Evolutionary conservation across 2,888 invertebrate genomes (phyloP), one percentile per base, ranked within the genome.

Genomic region (Tetanocera ferruginea): DNA sequence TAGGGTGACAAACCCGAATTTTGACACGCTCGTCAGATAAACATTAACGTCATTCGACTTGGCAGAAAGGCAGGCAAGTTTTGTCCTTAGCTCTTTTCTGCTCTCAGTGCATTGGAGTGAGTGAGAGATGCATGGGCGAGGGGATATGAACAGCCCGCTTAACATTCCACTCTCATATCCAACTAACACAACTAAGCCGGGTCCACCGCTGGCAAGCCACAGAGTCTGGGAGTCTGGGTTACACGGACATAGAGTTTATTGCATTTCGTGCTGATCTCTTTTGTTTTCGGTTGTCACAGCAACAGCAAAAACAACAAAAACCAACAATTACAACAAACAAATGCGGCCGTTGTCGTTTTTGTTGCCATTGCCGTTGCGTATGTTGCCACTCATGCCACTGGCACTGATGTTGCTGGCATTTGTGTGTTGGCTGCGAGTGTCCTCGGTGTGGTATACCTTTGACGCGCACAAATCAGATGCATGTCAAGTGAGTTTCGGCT

Each of bases 401-500:
- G 28, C 52, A 51, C 17, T 43, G 19, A 23, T n/a, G 19, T 23
- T 37, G 34, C n/a, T 14, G 19, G 66, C 34, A 37, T 67, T 37
- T 66, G 62, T 69, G 79, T 51, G 60, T 75, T 51, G 76, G 81
- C 62, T 79, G 77, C 19, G 60, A 72, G 64, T 77, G 25, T 60
- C 19, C 62, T 60, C 82, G 57, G 82, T 83, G 83, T 82, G 82
- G 83, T 86, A 84, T 84, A 82, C 62, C 73, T 83, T 83, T 86
- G 85, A 85, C 85, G 85, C 84, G 85, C 86, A 85, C 86, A 86
- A 85, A 84, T 85, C 85, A 85, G 86, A 85, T 85, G 85, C 84
- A 85, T 86, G 86, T 84, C 85, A 85, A 86, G 82, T 76, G 67
- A 14, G 55, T 57, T 76, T 55, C 55, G 34, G 67, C 66, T 52